A percentile compares a stretch with the other conserved stretches of the same genome.
These are phyloP conservation scores for Geopemphigus sp. DNA, from an alignment of 1,140 invertebrate species.

Conservation along the genomic window DNA sequence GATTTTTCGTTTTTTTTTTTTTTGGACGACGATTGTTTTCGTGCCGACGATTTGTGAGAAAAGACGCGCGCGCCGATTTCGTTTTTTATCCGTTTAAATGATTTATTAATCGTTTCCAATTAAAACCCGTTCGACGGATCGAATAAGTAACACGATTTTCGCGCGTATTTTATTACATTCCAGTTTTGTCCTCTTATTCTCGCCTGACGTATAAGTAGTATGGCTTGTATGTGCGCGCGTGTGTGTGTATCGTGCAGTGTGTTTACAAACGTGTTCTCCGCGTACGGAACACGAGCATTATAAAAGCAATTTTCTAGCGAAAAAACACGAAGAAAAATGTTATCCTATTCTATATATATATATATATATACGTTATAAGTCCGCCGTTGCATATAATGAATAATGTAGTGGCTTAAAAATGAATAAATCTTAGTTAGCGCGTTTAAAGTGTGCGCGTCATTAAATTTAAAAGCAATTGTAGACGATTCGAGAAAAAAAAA, in stretches of 20 bases:
- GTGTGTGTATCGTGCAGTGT: neutral
- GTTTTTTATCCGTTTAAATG: slow-evolving; percentile 1
- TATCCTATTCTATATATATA: neutral
- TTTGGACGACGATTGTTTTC: no score
- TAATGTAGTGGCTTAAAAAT: slow-evolving; percentile 29
- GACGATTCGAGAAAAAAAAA: neutral
- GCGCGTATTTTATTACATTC: slow-evolving; percentile 18
- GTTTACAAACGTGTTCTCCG: slow-evolving; percentile 25
- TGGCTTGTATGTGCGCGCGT: neutral
- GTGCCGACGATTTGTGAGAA: no score
- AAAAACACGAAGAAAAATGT: slow-evolving; percentile 27
- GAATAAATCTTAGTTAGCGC: slow-evolving; percentile 34
- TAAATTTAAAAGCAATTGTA: slow-evolving; percentile 43
- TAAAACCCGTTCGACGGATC: slow-evolving; percentile 20
- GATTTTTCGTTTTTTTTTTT: no score
- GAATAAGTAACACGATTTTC: slow-evolving; percentile 25
- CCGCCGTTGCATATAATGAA: slow-evolving; percentile 34
- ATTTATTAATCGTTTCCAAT: slow-evolving; percentile 31
- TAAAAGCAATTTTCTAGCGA: slow-evolving; percentile 29
- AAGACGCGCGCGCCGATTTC: neutral
- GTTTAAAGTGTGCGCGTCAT: slow-evolving; percentile 36
- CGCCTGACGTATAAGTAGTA: no score
- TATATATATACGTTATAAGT: neutral
- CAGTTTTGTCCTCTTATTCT: neutral
- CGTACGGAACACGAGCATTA: slow-evolving; percentile 1